phyloP scores from a whole-genome alignment of 2,888 invertebrate species.

The Pherbina coryleti region DNA sequence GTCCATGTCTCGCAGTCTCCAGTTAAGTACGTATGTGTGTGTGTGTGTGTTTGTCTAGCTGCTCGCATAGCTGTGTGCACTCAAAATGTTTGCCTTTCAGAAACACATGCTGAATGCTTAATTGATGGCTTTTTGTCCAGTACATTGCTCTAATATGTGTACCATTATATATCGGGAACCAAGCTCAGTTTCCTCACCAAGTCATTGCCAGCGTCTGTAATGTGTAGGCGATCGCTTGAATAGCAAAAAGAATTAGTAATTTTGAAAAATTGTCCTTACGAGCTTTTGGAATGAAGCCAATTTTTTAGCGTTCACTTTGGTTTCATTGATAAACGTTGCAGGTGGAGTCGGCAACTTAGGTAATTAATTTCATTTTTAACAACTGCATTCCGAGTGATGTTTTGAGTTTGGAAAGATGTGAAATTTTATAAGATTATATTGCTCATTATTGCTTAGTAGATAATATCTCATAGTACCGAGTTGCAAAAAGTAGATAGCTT shows the following conservation, averaged over 20 bases:
- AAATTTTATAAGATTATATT: too few relatives aligned
- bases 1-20: too few relatives aligned
- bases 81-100: constrained; percentile 35
- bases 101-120: constrained; percentile 43
- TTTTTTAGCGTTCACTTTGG: neutral
- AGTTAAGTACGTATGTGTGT: neutral
- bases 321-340: neutral
- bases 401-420: too few relatives aligned
- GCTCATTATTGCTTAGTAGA: too few relatives aligned
- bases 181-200: neutral
- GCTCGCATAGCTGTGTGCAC: constrained; percentile 1
- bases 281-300: neutral
- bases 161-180: neutral
- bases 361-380: too few relatives aligned
- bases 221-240: neutral
- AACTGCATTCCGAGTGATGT: too few relatives aligned
- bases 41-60: neutral
- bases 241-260: constrained; percentile 8
- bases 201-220: neutral
- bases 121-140: constrained; percentile 30
- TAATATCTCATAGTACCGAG: too few relatives aligned
- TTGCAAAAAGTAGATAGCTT: too few relatives aligned
- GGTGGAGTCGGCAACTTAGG: constrained; percentile 4
- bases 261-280: constrained; percentile 19
- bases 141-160: constrained; percentile 18